A percentile compares a stretch with the other conserved stretches of the same genome.
Evolutionary conservation across 1,140 invertebrate species (phyloP).

Genomic region (Euglossa dilemma): DNA sequence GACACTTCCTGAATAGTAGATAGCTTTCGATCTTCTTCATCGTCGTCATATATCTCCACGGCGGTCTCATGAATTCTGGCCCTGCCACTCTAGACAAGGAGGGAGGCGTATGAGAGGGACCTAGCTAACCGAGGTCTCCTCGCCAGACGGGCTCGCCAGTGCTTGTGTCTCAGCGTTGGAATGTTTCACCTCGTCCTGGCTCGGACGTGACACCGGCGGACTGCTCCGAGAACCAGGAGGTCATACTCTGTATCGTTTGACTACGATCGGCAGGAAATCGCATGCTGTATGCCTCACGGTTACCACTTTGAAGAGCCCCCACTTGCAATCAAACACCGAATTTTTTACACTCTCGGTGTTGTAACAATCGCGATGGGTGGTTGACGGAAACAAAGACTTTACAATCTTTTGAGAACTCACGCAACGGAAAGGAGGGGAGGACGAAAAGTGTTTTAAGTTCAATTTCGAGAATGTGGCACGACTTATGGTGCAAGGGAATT

Average conservation of each 20-base stretch:
- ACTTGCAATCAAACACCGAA: no score
- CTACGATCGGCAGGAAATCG: conserved; percentile 78
- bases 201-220: conserved; percentile 69
- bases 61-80: conserved; percentile 54
- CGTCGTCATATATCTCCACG: conserved; percentile 65
- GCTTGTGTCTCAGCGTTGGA: conserved; percentile 77
- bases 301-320: conserved; percentile 50
- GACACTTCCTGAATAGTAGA: conserved; percentile 64
- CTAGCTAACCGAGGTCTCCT: conserved; percentile 81
- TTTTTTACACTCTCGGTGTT: no score
- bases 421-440: no score
- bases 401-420: no score
- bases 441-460: no score
- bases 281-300: conserved; percentile 80
- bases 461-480: no score
- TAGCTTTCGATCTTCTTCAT: conserved; percentile 57
- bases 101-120: conserved; percentile 74
- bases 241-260: conserved; percentile 83
- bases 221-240: conserved; percentile 80
- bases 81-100: conserved; percentile 63
- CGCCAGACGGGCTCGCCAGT: conserved; percentile 78
- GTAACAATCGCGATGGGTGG: no score
- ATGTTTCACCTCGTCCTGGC: conserved; percentile 72
- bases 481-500: no score
- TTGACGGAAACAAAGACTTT: no score